These are phyloP conservation scores for Wasmannia auropunctata DNA, from an alignment of 1,140 invertebrate species.

Conservation along the genomic window DNA sequence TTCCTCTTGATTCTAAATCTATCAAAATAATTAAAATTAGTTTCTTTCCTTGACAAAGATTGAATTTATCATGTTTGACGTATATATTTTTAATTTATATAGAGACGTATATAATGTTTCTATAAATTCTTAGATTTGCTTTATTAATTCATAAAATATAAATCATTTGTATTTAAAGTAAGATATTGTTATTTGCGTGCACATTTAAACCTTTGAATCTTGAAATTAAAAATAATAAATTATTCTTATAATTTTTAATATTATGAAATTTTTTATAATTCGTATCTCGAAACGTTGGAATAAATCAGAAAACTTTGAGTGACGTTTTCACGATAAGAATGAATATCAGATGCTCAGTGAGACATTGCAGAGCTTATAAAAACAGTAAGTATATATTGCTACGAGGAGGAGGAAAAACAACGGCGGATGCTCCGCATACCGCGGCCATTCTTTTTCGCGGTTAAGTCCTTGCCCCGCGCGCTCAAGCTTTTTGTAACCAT, in stretches of 20 bases:
- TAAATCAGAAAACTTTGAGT: conserved; percentile 1
- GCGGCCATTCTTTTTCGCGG: conserved; percentile 23
- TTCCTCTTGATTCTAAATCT: background rate
- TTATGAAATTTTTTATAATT: background rate
- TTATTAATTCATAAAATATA: background rate
- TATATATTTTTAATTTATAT: background rate
- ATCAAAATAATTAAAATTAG: background rate
- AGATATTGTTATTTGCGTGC: background rate
- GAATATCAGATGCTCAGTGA: conserved; percentile 6
- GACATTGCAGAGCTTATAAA: conserved; percentile 1
- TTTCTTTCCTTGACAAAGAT: background rate
- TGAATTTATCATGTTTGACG: background rate
- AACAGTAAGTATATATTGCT: conserved; percentile 27
- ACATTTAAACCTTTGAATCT: background rate
- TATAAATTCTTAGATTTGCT: background rate
- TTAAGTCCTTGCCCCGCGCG: conserved; percentile 33
- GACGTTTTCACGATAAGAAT: background rate
- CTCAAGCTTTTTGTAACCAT: conserved; percentile 33
- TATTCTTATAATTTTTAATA: background rate
- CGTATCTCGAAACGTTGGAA: background rate
- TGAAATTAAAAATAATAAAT: too few relatives aligned
- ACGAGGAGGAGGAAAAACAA: conserved; percentile 25
- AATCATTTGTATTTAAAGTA: background rate
- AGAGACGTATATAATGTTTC: too few relatives aligned
- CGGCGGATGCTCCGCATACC: conserved; percentile 1